Evolutionary conservation across 1,140 invertebrate species (phyloP), one percentile per base, ranked within the genome.

Genomic region (Ephestia elutella): DNA sequence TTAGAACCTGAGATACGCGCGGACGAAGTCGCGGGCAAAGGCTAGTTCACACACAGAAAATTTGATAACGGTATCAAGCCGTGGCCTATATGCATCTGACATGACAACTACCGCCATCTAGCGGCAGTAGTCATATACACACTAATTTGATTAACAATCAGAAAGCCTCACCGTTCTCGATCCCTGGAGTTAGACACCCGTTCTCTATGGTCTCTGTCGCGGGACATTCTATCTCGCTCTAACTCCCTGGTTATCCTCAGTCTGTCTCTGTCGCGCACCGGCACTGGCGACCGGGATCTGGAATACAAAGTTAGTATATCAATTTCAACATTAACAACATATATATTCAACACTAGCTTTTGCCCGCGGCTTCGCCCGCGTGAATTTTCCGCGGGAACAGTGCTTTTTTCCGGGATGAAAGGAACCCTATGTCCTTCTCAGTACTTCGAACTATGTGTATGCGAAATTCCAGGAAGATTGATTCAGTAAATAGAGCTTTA

Each of bases 171-270:
- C 75, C 80, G 61, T 5, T 85, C 82, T 44, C 82, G 70, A 28
- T 87, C 84, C 25, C 82, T 69, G 0, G 75, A 78, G 28, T 75
- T 65, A 1, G 80, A 80, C 28, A 80, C 21, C 50, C 80, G 64
- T 5, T 85, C 82, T 18, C 82, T 69, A 59, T 83, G 81, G 19
- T 86, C 83, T 49, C 81, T 62, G 68, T 87, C 84, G 5, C 84
- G 63, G 9, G 82, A 86, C 71, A 84, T 77, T 15, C 82, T 75
- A 59, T 87, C 84, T 28, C 84, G 56, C 55, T 87, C 84, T 19
- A 76, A 20, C 70, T 83, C 82, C 17, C 84, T 70, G 21, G 70
- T 62, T 0, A 62, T 58, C 2, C 79, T 65, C 66, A 77, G 59
- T 49, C 75, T 71, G 44, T 81, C 74, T 51, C 75, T 55, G 20